Evolutionary conservation across 2,113 vertebrate species (phyloP).

Genomic region (Carassius auratus): DNA sequence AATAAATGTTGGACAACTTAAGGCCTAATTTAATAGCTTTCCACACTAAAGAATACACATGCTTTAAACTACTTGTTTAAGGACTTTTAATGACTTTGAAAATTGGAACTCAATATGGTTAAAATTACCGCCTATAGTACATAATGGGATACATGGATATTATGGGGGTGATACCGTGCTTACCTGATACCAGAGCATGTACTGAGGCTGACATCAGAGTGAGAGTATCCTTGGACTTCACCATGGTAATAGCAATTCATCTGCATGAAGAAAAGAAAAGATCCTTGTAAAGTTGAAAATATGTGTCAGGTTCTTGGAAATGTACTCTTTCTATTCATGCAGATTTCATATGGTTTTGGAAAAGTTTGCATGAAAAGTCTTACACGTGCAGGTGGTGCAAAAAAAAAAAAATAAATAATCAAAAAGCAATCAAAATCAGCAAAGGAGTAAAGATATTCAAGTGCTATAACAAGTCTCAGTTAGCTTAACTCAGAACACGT

Average conservation of each 20-base stretch:
- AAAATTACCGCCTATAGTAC: background rate
- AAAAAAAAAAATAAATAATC: background rate
- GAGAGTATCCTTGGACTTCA: slow-evolving; percentile 69
- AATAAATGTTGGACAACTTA: slow-evolving; percentile 30
- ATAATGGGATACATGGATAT: background rate
- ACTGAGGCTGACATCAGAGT: slow-evolving; percentile 78
- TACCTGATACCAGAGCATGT: slow-evolving; percentile 77
- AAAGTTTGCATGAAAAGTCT: background rate
- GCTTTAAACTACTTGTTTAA: slow-evolving; percentile 4
- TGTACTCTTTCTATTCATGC: background rate
- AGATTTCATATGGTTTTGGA: background rate
- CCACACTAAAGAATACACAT: slow-evolving; percentile 11
- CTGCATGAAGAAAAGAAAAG: slow-evolving; percentile 57
- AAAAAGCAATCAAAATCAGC: background rate
- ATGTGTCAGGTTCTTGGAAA: background rate
- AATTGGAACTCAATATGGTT: slow-evolving; percentile 4
- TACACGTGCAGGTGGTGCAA: background rate
- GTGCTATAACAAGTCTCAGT: too few relatives aligned
- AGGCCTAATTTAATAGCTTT: slow-evolving; percentile 24
- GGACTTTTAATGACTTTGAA: slow-evolving; percentile 29
- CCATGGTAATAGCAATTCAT: slow-evolving; percentile 82
- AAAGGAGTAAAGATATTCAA: too few relatives aligned
- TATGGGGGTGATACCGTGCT: slow-evolving; percentile 46
- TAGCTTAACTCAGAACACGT: too few relatives aligned
- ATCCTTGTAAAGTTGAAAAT: background rate